phyloP scores from a whole-genome alignment of 2,797 vertebrate species.

The Coranthus polyacanthus region DNA sequence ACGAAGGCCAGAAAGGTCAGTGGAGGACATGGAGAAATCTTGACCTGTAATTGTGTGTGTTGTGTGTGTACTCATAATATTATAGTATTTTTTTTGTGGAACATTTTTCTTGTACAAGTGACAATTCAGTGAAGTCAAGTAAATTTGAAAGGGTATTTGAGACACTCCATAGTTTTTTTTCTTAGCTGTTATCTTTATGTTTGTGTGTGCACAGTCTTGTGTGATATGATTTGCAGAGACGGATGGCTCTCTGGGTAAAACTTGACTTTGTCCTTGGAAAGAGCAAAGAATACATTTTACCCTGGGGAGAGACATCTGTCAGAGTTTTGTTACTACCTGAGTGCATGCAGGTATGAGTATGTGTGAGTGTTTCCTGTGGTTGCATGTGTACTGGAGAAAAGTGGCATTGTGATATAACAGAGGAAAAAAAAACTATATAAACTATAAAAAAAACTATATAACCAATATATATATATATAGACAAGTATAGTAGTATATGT shows the following conservation, averaged over 20 bases:
- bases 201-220: slow-evolving; percentile 24
- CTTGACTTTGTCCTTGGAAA: slow-evolving; percentile 66
- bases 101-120: not conserved
- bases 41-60: not conserved
- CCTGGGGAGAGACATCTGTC: slow-evolving; percentile 50
- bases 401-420: no score
- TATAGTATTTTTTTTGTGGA: not conserved
- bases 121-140: not conserved
- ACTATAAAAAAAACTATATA: no score
- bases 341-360: slow-evolving; percentile 3
- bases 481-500: no score
- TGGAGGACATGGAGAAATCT: not conserved
- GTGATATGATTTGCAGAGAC: slow-evolving; percentile 61
- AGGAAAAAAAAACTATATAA: no score
- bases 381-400: not conserved
- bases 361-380: slow-evolving; percentile 4
- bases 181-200: slow-evolving; percentile 29
- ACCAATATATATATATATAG: no score
- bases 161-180: slow-evolving; percentile 3
- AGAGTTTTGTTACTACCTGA: slow-evolving; percentile 11
- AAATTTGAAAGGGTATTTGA: not conserved
- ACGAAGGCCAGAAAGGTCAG: not conserved
- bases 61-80: not conserved
- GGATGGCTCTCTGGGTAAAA: slow-evolving; percentile 49
- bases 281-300: slow-evolving; percentile 45